Evolutionary conservation across 2,797 vertebrate species (phyloP), one percentile per base, ranked within the genome.

Genomic region (Chrosomus eos): DNA sequence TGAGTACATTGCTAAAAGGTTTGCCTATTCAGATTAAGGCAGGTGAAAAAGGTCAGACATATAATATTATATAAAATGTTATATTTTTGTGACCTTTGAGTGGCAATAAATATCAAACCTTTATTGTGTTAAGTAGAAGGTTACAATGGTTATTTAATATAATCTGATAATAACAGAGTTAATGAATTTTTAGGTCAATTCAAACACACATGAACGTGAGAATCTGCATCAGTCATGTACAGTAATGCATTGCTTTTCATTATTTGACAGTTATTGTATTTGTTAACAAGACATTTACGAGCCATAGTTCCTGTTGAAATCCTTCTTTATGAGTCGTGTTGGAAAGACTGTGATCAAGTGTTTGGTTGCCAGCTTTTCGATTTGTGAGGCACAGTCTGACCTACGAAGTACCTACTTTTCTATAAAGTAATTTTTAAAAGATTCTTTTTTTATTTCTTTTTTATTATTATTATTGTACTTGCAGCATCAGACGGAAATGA

Each of bases 401-500:
- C 23, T 55, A 36, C 23, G 55, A 55, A 36, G 11, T 14, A n/a
- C 9, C 28, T 7, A 21, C 51, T 55, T 23, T 23, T 55, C 48
- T 75, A 8, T 14, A 1, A 14, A 55, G 19, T 36, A 0, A 26
- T 55, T 28, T 36, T 26, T 11, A 55, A 38, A 66, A 26, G 11
- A 14, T 21, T 14, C 16, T 14, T 13, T 13, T 4, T 28, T 21
- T 45, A 16, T 67, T 55, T 28, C n/a, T 33, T n/a, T n/a, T n/a
- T n/a, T n/a, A n/a, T n/a, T n/a, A n/a, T n/a, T n/a, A n/a, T n/a
- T n/a, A 2, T 31, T 67, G 45, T 19, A 64, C 13, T 40, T 28
- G 18, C 45, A 87, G 91, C 88, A 91, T 92, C 19, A 73, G 31
- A 7, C 26, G 1, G 0, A 51, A 51, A 51, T 13, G 28, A 19